Base-by-base conservation (phyloP, 2,888 invertebrate species). In the Escarpia spicata region DNA sequence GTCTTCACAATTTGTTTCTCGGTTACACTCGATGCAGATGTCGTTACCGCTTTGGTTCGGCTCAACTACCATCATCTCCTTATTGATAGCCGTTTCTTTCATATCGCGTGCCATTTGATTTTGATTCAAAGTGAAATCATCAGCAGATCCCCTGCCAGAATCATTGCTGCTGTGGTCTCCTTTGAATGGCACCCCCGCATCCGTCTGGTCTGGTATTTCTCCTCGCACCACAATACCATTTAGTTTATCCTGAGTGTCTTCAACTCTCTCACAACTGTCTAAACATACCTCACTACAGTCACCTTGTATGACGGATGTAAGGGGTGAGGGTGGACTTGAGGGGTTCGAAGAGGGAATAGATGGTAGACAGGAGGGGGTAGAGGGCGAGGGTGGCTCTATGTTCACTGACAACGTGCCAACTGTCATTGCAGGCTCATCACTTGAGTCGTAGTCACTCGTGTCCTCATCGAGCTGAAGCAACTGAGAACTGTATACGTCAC, bases 371-470 rank as follows among this genome's bases (percentile, higher is more conserved):
- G 52, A 75, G 75, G 75, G 75, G 19, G 75, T 75, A 75, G 75
- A 6, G 75, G 75, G 75, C 6, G 75, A 75, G 26, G 75, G 75
- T 19, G 75, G 75, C n/a, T 26, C 75, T 75, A 75, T 75, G 75
- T 75, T 75, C 75, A 75, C 75, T 26, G 75, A 75, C 75, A 75
- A 6, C 6, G 75, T 75, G 75, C 75, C 75, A 75, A 75, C 75
- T 26, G 75, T 75, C 75, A 75, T 75, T 26, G 26, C 75, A n/a
- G 19, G 75, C n/a, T 75, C 75, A 26, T 75, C 75, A 75, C 75
- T 75, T n/a, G 95, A 95, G 93, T 96, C 96, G 93, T 96, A 96
- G 93, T 96, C 96, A 93, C 95, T 96, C 45, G 96, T 96, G 91
- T 96, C 95, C 19, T 94, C 95, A 92, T 94, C 94, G 3, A 94